Base-by-base conservation (phyloP, 1,140 invertebrate genomes). In the Sarcophaga peregrina region DNA sequence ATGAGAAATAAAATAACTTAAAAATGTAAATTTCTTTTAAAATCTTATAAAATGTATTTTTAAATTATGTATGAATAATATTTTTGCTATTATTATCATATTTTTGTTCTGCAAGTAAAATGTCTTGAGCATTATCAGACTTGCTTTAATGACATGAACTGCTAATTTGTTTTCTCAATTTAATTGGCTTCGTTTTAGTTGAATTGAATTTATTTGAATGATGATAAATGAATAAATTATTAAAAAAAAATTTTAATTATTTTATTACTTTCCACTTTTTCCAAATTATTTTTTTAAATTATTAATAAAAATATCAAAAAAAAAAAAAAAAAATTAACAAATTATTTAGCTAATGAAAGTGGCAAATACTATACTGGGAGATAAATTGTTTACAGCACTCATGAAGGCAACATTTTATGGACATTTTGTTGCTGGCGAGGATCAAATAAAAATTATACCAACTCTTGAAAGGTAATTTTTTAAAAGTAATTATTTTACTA, bases 391-490 rank as follows among this genome's bases (percentile, higher is more conserved):
- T 91, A 92, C 93, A 17, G 84, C 87, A 13, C 68, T 97, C 46
- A 97, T 98, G 95, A 96, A 96, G 90, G 89, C 92, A 5, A 96
- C 97, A 13, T 97, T 98, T 91, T 99, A 98, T 90, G 97, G 97
- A n/a, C 98, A 99, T 91, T 99, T 99, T 91, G 97, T 99, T 50
- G 96, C 96, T 62, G 96, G 97, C 15, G 95, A 97, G 91, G 87
- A 89, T 89, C 86, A 90, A 84, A 83, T 88, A 82, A 89, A 91
- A 86, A 91, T 90, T 76, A 86, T 89, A 84, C 89, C 90, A 83
- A 87, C 86, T 80, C 80, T 90, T 82, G 87, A 89, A 88, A 90
- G 90, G 90, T 90, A 90, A 90, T 85, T 89, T 15, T 83, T n/a
- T 52, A 54, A 68, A 62, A 74, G 25, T 7, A 48, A 85, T 81